These are phyloP conservation scores for Drosophila prolongata DNA, from an alignment of 2,888 invertebrate species.

Conservation along the genomic window DNA sequence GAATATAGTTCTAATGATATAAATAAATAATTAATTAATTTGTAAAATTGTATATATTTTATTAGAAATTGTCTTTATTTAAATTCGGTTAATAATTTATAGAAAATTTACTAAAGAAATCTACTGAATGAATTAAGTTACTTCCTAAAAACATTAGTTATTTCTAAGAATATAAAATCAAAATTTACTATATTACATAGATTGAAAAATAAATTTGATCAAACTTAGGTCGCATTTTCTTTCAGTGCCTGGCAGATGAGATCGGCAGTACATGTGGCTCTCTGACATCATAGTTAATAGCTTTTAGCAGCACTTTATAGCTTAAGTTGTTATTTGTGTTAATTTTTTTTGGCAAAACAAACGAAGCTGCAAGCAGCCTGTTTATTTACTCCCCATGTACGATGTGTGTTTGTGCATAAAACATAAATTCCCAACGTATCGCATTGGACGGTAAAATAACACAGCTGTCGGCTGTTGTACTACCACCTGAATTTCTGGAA, in stretches of 20 bases:
- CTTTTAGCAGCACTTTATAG: slow-evolving; percentile 41
- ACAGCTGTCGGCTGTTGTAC: slow-evolving; percentile 49
- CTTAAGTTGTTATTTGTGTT: slow-evolving; percentile 35
- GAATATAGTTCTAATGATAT: no score
- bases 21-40: no score
- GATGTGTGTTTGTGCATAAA: slow-evolving; percentile 50
- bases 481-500: background rate
- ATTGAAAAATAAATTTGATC: no score
- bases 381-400: slow-evolving; percentile 31
- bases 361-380: slow-evolving; percentile 9
- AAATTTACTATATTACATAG: no score
- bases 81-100: no score
- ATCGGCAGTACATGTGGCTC: slow-evolving; percentile 25
- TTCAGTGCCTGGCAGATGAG: background rate
- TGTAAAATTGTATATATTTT: no score
- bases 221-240: background rate
- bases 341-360: slow-evolving; percentile 27
- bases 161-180: no score
- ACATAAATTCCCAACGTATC: slow-evolving; percentile 44
- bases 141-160: no score
- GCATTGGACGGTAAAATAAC: slow-evolving; percentile 56
- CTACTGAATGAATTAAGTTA: no score
- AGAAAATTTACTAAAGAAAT: no score
- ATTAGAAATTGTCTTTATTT: no score
- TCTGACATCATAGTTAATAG: slow-evolving; percentile 54